Percentiles rank a stretch among this genome's conserved stretches.
phyloP scores from a whole-genome alignment of 2,113 vertebrate genomes.

The Daboia siamensis region DNA sequence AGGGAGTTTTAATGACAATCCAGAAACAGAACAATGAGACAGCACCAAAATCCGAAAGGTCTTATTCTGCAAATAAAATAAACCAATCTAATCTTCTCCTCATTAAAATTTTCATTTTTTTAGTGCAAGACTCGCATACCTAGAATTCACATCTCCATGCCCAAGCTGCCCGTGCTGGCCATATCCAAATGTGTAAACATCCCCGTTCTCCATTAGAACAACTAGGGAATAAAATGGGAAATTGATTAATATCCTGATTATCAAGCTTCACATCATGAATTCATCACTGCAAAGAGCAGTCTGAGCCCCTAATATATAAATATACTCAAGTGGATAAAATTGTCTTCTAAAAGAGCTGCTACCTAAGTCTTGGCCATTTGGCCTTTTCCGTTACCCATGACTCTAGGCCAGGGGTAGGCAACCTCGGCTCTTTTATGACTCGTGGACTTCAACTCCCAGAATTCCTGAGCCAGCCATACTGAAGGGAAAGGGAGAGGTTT shows the following conservation, averaged over 20 bases:
- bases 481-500: too few relatives aligned
- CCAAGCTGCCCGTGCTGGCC: conserved; percentile 97
- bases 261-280: not conserved
- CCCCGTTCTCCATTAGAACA: conserved; percentile 97
- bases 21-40: not conserved
- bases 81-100: not conserved
- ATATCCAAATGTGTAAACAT: conserved; percentile 97
- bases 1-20: not conserved
- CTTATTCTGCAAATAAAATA: not conserved
- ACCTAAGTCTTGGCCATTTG: not conserved
- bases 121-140: conserved; percentile 67
- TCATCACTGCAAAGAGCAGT: not conserved
- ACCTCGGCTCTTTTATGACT: too few relatives aligned
- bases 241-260: not conserved
- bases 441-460: too few relatives aligned
- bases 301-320: not conserved
- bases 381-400: not conserved
- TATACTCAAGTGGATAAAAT: not conserved
- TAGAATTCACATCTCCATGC: conserved; percentile 96
- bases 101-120: rapidly evolving
- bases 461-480: too few relatives aligned
- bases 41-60: not conserved
- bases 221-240: conserved; percentile 70
- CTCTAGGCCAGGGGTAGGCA: not conserved
- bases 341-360: not conserved